Evolutionary conservation across 1,140 invertebrate genomes (phyloP), one percentile per base, ranked within the genome.

Genomic region (Halyomorpha halys): DNA sequence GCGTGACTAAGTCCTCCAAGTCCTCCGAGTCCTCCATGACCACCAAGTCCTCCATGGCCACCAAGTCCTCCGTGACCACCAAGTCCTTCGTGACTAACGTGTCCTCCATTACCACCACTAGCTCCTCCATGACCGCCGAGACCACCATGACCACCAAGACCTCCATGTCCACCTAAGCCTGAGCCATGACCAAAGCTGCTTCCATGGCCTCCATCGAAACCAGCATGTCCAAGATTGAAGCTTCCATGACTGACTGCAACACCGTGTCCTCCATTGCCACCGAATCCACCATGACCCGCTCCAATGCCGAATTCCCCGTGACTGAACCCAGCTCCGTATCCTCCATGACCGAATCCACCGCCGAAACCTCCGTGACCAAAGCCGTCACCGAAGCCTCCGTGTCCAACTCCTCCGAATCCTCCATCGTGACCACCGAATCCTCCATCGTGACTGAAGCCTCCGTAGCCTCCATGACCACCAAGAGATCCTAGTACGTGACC

Each of bases 11-110:
- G 23, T 21, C 53, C 53, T 56, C 21, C 53, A 56, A 23, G 14
- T 23, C 53, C 53, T 25, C 62, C 23, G 47, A 51, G 51, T 9
- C 62, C 62, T 30, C 62, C 62, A 21, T 54, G 30, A 27, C 47
- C 62, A 30, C 47, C 16, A n/a, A 23, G 23, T 23, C 62, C 62
- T 53, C 49, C 62, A 21, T 54, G 30, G 5, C 62, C 49, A 30
- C 47, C 47, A 18, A 9, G 23, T 23, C 34, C 34, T 39, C 53
- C 53, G 4, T 25, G 14, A 23, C 18, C 15, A 6, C 47, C 47
- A 18, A 19, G 19, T 49, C 47, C 47, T 49, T 14, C 47, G 16
- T 49, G 47, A 9, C 47, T 13, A 13, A 3, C 34, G 13, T n/a
- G 19, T 49, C 47, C 47, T 13, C 47, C 47, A 18, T 49, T 3